A percentile compares a stretch with the other conserved stretches of the same genome.
phyloP scores from a whole-genome alignment of 2,113 vertebrate species.

The Festucalex cinctus region DNA sequence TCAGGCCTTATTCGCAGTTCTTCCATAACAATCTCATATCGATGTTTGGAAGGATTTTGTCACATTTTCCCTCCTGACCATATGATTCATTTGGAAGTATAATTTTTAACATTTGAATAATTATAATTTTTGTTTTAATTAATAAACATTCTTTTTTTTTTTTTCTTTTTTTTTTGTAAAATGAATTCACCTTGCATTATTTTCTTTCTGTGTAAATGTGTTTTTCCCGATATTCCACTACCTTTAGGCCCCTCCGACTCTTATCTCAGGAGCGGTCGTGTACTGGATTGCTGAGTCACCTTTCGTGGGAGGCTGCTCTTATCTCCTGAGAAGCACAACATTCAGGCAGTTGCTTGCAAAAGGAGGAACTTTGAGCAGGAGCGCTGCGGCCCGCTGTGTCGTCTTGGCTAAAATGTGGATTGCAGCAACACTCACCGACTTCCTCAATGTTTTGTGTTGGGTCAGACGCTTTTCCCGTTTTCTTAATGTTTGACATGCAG shows the following conservation, averaged over 20 bases:
- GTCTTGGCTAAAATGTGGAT: constrained; percentile 46
- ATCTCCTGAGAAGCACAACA: constrained; percentile 71
- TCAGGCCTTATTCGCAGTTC: constrained; percentile 44
- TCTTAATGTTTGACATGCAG: constrained; percentile 6
- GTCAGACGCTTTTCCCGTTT: constrained; percentile 2
- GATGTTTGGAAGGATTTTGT: constrained; percentile 29
- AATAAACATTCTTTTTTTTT: background rate
- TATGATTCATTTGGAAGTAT: background rate
- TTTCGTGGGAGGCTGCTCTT: constrained; percentile 67
- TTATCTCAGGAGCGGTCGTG: constrained; percentile 70
- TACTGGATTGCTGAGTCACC: constrained; percentile 75
- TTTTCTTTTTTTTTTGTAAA: no score
- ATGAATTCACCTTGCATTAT: background rate
- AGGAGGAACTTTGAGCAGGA: constrained; percentile 67
- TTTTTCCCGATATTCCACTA: constrained; percentile 52
- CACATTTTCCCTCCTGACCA: background rate
- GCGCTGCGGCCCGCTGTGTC: constrained; percentile 46
- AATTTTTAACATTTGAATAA: background rate
- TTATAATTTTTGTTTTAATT: background rate
- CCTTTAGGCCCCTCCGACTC: constrained; percentile 38
- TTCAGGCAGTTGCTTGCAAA: constrained; percentile 72
- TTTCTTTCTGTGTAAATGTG: background rate
- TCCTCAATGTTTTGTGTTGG: constrained; percentile 36
- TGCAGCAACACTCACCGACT: constrained; percentile 47
- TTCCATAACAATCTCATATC: constrained; percentile 48